Percentiles rank a stretch among this genome's conserved stretches.
Conservation (phyloP, 2,888 invertebrate species). For the Cephus rjabovi region DNA sequence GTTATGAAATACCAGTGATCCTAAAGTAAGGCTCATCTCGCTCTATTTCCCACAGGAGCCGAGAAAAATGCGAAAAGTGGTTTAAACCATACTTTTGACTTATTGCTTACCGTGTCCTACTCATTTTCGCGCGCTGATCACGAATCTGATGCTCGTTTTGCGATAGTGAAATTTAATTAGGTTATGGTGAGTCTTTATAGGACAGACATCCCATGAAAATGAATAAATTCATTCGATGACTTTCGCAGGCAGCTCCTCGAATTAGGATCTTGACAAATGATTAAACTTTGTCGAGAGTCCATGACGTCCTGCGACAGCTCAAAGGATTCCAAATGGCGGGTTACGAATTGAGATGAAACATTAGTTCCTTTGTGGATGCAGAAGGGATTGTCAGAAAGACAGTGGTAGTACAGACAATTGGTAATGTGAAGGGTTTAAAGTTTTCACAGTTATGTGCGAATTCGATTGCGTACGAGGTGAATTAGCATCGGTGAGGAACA, state of each 20-base stretch:
- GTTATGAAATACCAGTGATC: no score
- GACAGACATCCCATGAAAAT: neutral
- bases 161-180: neutral
- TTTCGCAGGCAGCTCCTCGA: neutral
- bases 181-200: neutral
- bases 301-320: neutral
- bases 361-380: neutral
- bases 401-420: neutral
- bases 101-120: no score
- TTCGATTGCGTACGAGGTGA: neutral
- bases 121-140: no score
- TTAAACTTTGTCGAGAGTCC: neutral
- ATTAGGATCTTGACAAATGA: neutral
- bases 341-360: neutral
- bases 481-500: constrained; percentile 9
- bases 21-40: no score
- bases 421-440: neutral
- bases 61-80: no score
- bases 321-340: neutral
- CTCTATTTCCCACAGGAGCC: no score
- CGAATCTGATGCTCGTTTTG: no score
- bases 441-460: neutral
- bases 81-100: no score
- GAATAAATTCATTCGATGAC: neutral
- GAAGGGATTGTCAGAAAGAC: neutral